Percentiles rank a stretch among this genome's conserved stretches.
Evolutionary conservation across 2,113 vertebrate species (phyloP).

Genomic region (Agelaius tricolor): DNA sequence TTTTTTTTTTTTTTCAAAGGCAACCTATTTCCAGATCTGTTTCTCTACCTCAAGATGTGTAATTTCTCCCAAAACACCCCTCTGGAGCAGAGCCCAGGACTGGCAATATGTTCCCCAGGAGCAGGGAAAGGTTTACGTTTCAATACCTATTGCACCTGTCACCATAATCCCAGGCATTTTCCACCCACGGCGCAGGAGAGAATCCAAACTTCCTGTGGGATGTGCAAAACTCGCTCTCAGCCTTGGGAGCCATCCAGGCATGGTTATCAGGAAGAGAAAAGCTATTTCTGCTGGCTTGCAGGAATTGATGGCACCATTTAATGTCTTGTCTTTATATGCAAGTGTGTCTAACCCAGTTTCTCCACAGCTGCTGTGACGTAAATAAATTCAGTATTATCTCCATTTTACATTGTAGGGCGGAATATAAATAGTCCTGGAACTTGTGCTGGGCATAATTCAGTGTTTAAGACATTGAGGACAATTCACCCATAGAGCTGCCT

Average conservation of each 20-base stretch:
- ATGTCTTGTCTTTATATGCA: conserved; percentile 19
- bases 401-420: neutral
- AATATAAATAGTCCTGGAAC: conserved; percentile 17
- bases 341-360: conserved; percentile 52
- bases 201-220: conserved; percentile 65
- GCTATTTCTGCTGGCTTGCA: conserved; percentile 65
- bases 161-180: conserved; percentile 30
- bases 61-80: conserved; percentile 38
- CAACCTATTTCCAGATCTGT: conserved; percentile 48
- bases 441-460: neutral
- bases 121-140: conserved; percentile 45
- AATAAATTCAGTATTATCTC: conserved; percentile 40
- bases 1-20: neutral
- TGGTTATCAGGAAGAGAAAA: conserved; percentile 27
- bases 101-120: conserved; percentile 46
- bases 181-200: conserved; percentile 44
- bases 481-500: neutral
- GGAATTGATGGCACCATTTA: conserved; percentile 52
- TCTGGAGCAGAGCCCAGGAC: conserved; percentile 51
- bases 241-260: conserved; percentile 56
- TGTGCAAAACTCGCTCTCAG: conserved; percentile 43
- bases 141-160: conserved; percentile 61
- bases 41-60: conserved; percentile 36
- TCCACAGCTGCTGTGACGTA: conserved; percentile 42
- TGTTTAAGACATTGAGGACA: neutral